phyloP scores from a whole-genome alignment of 2,797 vertebrate species.

The Catostomus latipinnis region DNA sequence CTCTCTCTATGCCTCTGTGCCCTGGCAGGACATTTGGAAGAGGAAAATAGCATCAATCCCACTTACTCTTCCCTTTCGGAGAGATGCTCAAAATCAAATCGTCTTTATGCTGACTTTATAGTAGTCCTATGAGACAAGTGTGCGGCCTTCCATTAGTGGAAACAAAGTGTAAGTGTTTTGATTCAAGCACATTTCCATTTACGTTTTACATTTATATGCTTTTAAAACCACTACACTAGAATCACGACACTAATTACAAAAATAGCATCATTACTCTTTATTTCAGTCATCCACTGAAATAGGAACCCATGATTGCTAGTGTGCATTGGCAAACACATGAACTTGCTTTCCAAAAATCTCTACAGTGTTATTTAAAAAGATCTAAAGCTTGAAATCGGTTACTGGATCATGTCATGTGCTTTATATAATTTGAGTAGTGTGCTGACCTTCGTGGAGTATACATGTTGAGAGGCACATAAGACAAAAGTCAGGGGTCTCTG shows the following conservation, averaged over 20 bases:
- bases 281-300: slow-evolving; percentile 18
- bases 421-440: background rate
- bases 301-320: slow-evolving; percentile 30
- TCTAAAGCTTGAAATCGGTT: no score
- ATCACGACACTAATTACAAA: background rate
- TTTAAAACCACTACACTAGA: background rate
- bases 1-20: slow-evolving; percentile 33
- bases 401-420: background rate
- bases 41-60: slow-evolving; percentile 12
- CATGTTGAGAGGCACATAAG: slow-evolving; percentile 1
- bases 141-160: background rate
- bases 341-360: background rate
- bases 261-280: slow-evolving; percentile 28
- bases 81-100: slow-evolving; percentile 12
- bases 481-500: slow-evolving; percentile 20
- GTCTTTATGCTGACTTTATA: background rate
- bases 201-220: slow-evolving; percentile 4
- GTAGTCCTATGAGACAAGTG: background rate
- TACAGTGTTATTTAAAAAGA: background rate
- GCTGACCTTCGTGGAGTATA: background rate
- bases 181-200: slow-evolving; percentile 34
- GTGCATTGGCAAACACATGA: background rate
- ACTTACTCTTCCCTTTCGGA: slow-evolving; percentile 34
- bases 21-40: slow-evolving; percentile 42
- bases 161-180: slow-evolving; percentile 6